Evolutionary conservation across 2,888 invertebrate genomes (phyloP).

Genomic region (Trichogramma dendrolimi): DNA sequence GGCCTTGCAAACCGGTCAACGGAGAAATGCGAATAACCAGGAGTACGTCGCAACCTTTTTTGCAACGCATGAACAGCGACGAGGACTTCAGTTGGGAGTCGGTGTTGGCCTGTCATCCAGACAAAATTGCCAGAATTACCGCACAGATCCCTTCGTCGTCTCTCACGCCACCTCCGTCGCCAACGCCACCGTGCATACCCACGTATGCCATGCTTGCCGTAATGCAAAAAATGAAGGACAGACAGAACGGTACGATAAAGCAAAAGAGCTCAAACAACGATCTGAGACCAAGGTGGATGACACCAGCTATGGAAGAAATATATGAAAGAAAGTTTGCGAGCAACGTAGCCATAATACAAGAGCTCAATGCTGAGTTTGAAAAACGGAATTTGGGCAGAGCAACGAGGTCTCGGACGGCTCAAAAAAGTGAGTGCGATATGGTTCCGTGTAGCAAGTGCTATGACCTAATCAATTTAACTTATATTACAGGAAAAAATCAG

Average conservation of each 20-base stretch:
- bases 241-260: slow-evolving; percentile 44
- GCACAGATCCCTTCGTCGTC: slow-evolving; percentile 39
- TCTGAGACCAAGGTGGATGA: slow-evolving; percentile 46
- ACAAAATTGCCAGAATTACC: slow-evolving; percentile 50
- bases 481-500: slow-evolving; percentile 10
- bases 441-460: too few relatives aligned
- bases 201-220: slow-evolving; percentile 72
- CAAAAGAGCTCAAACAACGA: slow-evolving; percentile 38
- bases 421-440: slow-evolving; percentile 40
- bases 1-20: slow-evolving; percentile 48
- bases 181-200: slow-evolving; percentile 51
- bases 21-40: slow-evolving; percentile 48
- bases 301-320: slow-evolving; percentile 46
- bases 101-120: slow-evolving; percentile 52
- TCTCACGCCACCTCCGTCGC: slow-evolving; percentile 41
- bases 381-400: slow-evolving; percentile 33
- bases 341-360: too few relatives aligned
- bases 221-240: slow-evolving; percentile 60
- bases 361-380: slow-evolving; percentile 11
- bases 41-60: slow-evolving; percentile 36
- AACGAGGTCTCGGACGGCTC: slow-evolving; percentile 43
- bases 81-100: slow-evolving; percentile 53
- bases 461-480: too few relatives aligned
- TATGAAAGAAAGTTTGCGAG: too few relatives aligned
- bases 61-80: slow-evolving; percentile 31